Evolutionary conservation across 2,113 vertebrate species (phyloP), one percentile per base, ranked within the genome.

Genomic region (Pseudolaguvia tuberculata): DNA sequence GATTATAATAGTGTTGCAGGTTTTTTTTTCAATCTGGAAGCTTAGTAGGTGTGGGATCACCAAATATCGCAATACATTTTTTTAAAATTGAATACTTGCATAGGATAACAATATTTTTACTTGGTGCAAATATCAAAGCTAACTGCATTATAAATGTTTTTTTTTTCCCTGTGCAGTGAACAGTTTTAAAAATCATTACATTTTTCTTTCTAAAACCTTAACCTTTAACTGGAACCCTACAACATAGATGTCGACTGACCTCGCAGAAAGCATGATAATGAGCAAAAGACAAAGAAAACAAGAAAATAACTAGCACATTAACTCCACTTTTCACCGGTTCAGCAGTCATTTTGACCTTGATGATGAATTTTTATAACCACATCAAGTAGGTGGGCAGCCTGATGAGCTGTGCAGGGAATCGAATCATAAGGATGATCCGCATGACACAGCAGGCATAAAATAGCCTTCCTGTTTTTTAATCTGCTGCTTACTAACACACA

Each of bases 311-410:
- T n/a, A 31, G 27, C 15, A 47, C 18, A 51, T 15, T 29, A 9
- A 47, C 59, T 76, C 12, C 27, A 50, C 56, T 51, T 71, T 53
- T 45, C 51, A 51, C 39, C 52, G 27, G 52, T 52, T 59, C 31
- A 9, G 66, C 47, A 58, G 57, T 14, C 31, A 55, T 52, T 23
- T 42, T 21, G 31, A 55, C 11, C 29, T 45, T n/a, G 48, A 23
- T 70, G 56, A 58, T 61, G 65, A 59, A 52, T 57, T 67, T 27
- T 76, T 70, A 76, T 51, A n/a, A 47, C 25, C 45, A 59, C 55
- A 69, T 45, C 23, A 29, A 29, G 9, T 69, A 17, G 39, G 74
- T 23, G 45, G 55, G 29, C 17, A 10, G 42, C n/a, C 58, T 70
- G 74, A 69, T 48, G 6, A 58, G 66, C 10, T 17, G 31, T 50